Percentiles rank a stretch among this genome's conserved stretches.
Evolutionary conservation across 2,113 vertebrate genomes (phyloP).

Genomic region (Misgurnus anguillicaudatus): DNA sequence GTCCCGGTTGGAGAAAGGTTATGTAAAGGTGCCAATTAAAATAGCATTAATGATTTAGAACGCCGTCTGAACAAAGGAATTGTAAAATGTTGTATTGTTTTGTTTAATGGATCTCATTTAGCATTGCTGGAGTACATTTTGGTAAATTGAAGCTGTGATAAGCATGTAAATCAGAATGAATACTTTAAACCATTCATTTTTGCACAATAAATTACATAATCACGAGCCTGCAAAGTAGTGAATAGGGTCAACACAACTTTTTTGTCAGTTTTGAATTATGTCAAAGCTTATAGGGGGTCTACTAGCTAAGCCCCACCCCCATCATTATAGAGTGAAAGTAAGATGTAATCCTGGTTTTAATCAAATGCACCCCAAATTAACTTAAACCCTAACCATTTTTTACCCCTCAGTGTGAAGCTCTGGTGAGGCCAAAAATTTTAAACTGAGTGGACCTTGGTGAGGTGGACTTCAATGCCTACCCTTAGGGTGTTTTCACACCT

Average conservation of each 20-base stretch:
- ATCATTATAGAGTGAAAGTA: too few relatives aligned
- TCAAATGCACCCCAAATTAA: too few relatives aligned
- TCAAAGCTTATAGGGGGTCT: too few relatives aligned
- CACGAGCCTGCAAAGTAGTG: neutral
- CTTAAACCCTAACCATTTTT: too few relatives aligned
- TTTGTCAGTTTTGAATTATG: too few relatives aligned
- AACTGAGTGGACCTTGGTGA: too few relatives aligned
- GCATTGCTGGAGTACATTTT: neutral
- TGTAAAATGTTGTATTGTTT: neutral
- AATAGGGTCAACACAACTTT: neutral
- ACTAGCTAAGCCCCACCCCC: too few relatives aligned
- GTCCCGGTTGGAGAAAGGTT: neutral
- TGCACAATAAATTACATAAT: neutral
- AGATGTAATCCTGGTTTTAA: too few relatives aligned
- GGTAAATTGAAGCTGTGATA: neutral
- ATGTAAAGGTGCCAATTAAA: constrained; percentile 33
- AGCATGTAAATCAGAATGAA: neutral
- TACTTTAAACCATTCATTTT: neutral
- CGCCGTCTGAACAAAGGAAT: constrained; percentile 7
- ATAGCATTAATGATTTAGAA: constrained; percentile 30
- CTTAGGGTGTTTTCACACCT: too few relatives aligned
- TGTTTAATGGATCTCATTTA: neutral
- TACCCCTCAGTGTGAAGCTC: too few relatives aligned
- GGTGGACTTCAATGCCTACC: too few relatives aligned
- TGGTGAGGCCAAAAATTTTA: too few relatives aligned